Evolutionary conservation across 2,888 invertebrate species (phyloP).

Genomic region (Dryadula phaetusa): DNA sequence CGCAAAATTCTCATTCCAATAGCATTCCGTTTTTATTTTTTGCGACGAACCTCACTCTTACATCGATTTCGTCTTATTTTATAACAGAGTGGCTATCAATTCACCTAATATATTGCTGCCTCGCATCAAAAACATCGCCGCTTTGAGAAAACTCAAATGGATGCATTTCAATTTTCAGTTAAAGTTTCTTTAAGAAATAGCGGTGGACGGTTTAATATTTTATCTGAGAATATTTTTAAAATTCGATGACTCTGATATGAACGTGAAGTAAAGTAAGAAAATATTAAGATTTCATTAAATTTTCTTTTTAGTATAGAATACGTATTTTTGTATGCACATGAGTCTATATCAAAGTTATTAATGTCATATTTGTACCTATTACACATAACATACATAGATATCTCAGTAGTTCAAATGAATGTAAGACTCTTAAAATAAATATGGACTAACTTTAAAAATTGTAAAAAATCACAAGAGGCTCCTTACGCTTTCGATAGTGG

Average conservation of each 20-base stretch:
- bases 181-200: conserved; percentile 23
- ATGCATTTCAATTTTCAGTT: conserved; percentile 22
- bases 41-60: conserved; percentile 59
- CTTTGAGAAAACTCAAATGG: conserved; percentile 33
- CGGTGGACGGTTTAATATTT: conserved; percentile 17
- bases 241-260: conserved; percentile 3
- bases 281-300: conserved; percentile 15
- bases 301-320: neutral
- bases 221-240: conserved; percentile 11
- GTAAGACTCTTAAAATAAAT: too few species aligned
- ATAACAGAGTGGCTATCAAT: conserved; percentile 62
- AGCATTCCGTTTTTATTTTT: conserved; percentile 74
- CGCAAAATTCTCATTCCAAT: conserved; percentile 78
- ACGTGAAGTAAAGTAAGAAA: conserved; percentile 4
- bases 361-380: too few species aligned
- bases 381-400: too few species aligned
- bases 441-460: too few species aligned
- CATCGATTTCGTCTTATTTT: conserved; percentile 66
- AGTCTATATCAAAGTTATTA: too few species aligned
- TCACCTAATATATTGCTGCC: conserved; percentile 55
- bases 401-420: too few species aligned
- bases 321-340: too few species aligned
- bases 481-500: too few species aligned
- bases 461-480: too few species aligned
- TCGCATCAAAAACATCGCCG: conserved; percentile 52